A percentile compares a stretch with the other conserved stretches of the same genome.
Conservation (phyloP, 2,797 vertebrate species). For the Chromis chromis region DNA sequence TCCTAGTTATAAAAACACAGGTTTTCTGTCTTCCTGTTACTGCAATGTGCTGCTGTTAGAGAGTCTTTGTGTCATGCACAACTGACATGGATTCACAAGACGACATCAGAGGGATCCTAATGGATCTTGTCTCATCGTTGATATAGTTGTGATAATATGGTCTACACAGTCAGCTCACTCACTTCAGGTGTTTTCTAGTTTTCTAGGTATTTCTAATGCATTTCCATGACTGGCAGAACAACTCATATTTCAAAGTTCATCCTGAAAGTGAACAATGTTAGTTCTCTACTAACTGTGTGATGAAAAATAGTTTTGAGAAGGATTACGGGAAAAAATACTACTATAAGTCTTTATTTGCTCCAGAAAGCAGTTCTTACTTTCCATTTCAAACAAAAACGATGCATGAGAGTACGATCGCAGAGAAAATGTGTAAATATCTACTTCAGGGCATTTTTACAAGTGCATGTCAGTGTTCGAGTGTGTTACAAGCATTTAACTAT, state of each 20-base stretch:
- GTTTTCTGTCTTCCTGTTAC: not conserved
- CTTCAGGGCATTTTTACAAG: not conserved
- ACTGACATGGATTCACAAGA: not conserved
- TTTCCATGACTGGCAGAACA: no score
- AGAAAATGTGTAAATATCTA: not conserved
- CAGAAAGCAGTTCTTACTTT: not conserved
- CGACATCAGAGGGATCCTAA: constrained; percentile 4
- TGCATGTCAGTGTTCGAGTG: constrained; percentile 6
- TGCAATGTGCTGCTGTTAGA: constrained; percentile 2
- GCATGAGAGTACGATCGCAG: not conserved
- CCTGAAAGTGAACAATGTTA: not conserved
- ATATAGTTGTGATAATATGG: not conserved
- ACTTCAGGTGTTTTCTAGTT: not conserved
- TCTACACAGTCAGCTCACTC: not conserved
- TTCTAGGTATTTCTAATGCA: no score
- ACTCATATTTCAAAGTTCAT: not conserved
- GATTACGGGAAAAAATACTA: not conserved
- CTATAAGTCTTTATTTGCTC: not conserved
- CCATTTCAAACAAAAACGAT: not conserved
- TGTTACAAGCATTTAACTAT: constrained; percentile 7
- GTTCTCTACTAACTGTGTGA: not conserved
- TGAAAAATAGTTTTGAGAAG: not conserved
- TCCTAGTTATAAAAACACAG: not conserved
- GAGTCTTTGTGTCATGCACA: no score
- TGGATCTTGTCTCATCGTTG: not conserved